Base-by-base conservation (phyloP, 2,797 vertebrate genomes). In the Macrochelys suwanniensis region DNA sequence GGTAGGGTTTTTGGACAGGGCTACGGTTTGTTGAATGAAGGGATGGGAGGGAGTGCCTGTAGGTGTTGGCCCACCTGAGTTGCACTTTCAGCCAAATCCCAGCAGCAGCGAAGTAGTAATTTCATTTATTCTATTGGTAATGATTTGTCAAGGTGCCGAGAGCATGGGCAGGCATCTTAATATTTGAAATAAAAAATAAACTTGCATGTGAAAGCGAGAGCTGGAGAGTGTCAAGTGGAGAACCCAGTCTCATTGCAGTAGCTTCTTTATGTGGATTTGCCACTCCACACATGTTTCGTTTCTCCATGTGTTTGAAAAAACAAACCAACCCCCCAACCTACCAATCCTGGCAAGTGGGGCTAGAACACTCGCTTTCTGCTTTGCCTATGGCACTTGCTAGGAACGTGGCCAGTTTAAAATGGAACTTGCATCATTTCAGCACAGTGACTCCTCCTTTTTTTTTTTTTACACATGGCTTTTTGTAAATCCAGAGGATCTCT, bases 401-500 rank as follows among this genome's bases (percentile, higher is more conserved):
- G 33, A 37, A 19, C 2, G 37, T 11, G 37, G n/a, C 19, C 2
- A 9, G 68, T 42, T 71, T 71, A 21, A 71, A 71, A 71, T 71
- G n/a, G 16, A 37, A 16, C 21, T 23, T 25, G 37, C 13, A 5
- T 76, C 25, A 47, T 47, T 76, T 47, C 33, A 19, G 37, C 47
- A 13, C 45, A 0, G 65, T 89, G 79, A 54, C 11, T 25, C 10
- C 49, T 77, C 11, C 11, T 42, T 42, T 42, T 42, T 42, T 42
- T 57, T 57, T 28, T 0, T 87, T 50, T 5, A 50, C 28, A 7
- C 21, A 26, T 31, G n/a, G 50, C 21, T 37, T 2, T 90, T 1
- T 92, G 84, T 21, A 68, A 47, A 37, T 71, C 59, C 91, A 98
- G 98, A 98, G 68, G 93, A 96, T 54, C 56, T 59, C 59, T 89